Percentiles rank a stretch among this genome's conserved stretches.
Conservation (phyloP, 2,888 invertebrate species). For the Adelphocoris suturalis region DNA sequence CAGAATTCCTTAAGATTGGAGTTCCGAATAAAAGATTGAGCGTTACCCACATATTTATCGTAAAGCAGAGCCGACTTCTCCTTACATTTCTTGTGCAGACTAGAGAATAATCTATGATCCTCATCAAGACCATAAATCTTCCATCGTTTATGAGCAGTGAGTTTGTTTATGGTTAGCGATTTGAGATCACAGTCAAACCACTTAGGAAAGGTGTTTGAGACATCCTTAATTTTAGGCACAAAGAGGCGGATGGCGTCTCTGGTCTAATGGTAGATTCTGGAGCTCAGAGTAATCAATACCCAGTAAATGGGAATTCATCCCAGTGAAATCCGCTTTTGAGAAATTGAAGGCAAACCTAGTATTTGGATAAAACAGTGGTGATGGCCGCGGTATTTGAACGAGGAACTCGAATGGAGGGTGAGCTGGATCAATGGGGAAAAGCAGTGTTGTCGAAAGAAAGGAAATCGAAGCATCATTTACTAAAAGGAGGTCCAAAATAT, state of each 20-base stretch:
- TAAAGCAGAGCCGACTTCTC: too few relatives aligned
- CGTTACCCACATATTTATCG: too few relatives aligned
- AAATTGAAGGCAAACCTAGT: not conserved
- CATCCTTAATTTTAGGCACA: not conserved
- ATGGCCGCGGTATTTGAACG: not conserved
- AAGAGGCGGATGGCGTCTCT: not conserved
- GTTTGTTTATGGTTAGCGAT: not conserved
- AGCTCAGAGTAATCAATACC: not conserved
- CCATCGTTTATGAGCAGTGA: not conserved
- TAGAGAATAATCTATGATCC: too few relatives aligned
- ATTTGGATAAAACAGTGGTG: not conserved
- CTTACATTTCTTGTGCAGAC: too few relatives aligned
- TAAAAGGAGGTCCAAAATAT: not conserved
- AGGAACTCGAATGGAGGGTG: not conserved
- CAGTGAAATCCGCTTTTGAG: not conserved
- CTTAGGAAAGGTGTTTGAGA: not conserved
- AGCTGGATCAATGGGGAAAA: not conserved
- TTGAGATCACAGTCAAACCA: not conserved
- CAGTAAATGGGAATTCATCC: not conserved
- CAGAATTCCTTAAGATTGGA: too few relatives aligned
- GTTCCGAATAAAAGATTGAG: too few relatives aligned
- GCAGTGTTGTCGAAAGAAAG: not conserved
- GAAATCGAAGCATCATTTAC: not conserved
- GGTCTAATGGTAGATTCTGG: too few relatives aligned
- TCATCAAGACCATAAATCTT: not conserved